Evolutionary conservation across 1,140 invertebrate genomes (phyloP).

Genomic region (Ephestia elutella): DNA sequence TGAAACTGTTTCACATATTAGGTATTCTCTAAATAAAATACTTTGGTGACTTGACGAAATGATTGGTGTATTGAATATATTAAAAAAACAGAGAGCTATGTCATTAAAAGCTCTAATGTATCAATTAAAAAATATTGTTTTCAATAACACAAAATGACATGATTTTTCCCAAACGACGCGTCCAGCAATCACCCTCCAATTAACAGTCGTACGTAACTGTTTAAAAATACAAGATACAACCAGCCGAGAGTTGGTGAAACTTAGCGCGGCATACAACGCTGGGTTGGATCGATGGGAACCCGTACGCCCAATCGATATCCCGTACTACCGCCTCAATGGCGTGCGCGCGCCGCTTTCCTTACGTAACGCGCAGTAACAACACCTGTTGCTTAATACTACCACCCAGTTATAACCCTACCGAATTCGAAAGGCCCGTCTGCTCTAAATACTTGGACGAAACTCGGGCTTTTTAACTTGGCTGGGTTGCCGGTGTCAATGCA

Average conservation of each 20-base stretch:
- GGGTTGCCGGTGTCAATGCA: constrained; percentile 62
- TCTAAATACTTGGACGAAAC: constrained; percentile 12
- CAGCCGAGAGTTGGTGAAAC: constrained; percentile 41
- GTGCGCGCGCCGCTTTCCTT: constrained; percentile 62
- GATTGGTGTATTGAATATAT: too few relatives aligned
- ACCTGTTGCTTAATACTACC: constrained; percentile 68
- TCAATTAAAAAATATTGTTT: too few relatives aligned
- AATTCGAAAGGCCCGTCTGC: constrained; percentile 31
- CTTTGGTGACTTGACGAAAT: too few relatives aligned
- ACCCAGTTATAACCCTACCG: constrained; percentile 53
- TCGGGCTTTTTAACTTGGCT: constrained; percentile 31
- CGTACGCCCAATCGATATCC: constrained; percentile 61
- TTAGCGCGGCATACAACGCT: constrained; percentile 29
- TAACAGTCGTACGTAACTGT: constrained; percentile 8
- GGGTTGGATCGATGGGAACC: constrained; percentile 46
- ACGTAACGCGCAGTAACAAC: constrained; percentile 59
- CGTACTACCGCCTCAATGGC: constrained; percentile 63
- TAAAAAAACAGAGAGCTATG: too few relatives aligned
- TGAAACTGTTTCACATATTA: too few relatives aligned
- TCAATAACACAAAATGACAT: neutral
- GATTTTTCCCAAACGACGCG: neutral
- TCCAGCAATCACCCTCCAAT: neutral
- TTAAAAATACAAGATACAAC: constrained; percentile 39
- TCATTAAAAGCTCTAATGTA: too few relatives aligned
- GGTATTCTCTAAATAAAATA: too few relatives aligned